Evolutionary conservation across 2,888 invertebrate genomes (phyloP), one percentile per base, ranked within the genome.

Genomic region (Pseudanteris insignis): DNA sequence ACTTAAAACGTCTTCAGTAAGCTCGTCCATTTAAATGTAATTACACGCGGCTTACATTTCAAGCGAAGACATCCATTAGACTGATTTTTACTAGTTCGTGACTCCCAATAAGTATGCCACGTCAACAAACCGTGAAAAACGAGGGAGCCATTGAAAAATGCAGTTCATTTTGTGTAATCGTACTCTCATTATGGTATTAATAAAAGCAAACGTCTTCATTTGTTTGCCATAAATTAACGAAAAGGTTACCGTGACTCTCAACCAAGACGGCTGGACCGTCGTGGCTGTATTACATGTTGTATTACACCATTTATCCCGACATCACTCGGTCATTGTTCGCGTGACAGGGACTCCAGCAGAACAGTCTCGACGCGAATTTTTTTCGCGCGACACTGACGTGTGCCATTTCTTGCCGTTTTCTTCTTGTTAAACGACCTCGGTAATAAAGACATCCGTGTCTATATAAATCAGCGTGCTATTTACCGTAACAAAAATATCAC

Each of bases 371-470:
- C n/a, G n/a, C n/a, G n/a, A n/a, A n/a, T n/a, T n/a, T n/a, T n/a
- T n/a, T n/a, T n/a, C n/a, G n/a, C n/a, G n/a, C n/a, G n/a, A n/a
- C n/a, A n/a, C n/a, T n/a, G n/a, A n/a, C n/a, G n/a, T n/a, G n/a
- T n/a, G n/a, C n/a, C n/a, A n/a, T n/a, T n/a, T n/a, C n/a, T n/a
- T n/a, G n/a, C 37, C 51, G 40, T 43, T 44, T 46, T 59, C 58
- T 51, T 51, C 44, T 51, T 30, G 51, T 41, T 51, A 46, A 40
- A 25, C 66, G 65, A 63, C 66, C 64, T 60, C 64, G 66, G 68
- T 65, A 71, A 72, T 73, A 69, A 71, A 73, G 71, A 73, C 68
- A 67, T 71, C 68, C 54, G 40, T 44, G 40, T 44, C 46, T 36
- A 54, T 54, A 44, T 61, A 61, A 61, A 61, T 61, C 60, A 54